Percentiles rank a stretch among this genome's conserved stretches.
Conservation (phyloP, 2,797 vertebrate genomes). For the Prunella strophiata region DNA sequence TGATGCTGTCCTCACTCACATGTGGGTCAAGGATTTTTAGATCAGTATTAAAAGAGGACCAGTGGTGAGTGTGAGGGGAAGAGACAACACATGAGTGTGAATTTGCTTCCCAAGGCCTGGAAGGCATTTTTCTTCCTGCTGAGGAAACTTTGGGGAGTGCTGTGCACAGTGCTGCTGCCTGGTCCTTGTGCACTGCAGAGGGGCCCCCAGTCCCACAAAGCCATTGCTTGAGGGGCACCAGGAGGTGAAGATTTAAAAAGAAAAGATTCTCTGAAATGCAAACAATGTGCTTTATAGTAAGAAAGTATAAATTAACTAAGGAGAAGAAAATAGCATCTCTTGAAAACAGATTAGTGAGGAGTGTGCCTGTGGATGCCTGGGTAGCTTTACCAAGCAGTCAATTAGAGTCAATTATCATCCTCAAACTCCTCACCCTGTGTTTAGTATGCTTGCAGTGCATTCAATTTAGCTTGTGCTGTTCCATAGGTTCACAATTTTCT, state of each 20-base stretch:
- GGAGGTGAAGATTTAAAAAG: background rate
- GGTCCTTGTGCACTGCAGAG: background rate
- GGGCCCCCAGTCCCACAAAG: background rate
- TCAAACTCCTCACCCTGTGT: background rate
- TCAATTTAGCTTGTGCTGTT: slow-evolving; percentile 47
- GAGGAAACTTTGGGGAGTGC: background rate
- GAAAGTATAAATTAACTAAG: slow-evolving; percentile 31
- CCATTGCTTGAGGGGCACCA: background rate
- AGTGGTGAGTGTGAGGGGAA: background rate
- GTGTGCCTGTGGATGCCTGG: slow-evolving; percentile 10
- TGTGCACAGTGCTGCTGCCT: background rate
- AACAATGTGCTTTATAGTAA: slow-evolving; percentile 24
- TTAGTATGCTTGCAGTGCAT: slow-evolving; percentile 40
- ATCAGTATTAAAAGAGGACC: background rate
- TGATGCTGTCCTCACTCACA: background rate
- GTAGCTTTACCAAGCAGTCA: slow-evolving; percentile 44
- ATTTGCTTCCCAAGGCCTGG: background rate
- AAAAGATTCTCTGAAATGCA: slow-evolving; percentile 1
- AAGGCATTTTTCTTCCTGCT: background rate
- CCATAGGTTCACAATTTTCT: slow-evolving; percentile 49
- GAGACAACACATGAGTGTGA: background rate
- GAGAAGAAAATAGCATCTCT: slow-evolving; percentile 29
- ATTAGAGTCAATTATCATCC: slow-evolving; percentile 55
- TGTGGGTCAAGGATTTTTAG: background rate
- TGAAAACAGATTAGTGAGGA: slow-evolving; percentile 52